Evolutionary conservation across 2,888 invertebrate genomes (phyloP).

Genomic region (Nephrotoma flavescens): DNA sequence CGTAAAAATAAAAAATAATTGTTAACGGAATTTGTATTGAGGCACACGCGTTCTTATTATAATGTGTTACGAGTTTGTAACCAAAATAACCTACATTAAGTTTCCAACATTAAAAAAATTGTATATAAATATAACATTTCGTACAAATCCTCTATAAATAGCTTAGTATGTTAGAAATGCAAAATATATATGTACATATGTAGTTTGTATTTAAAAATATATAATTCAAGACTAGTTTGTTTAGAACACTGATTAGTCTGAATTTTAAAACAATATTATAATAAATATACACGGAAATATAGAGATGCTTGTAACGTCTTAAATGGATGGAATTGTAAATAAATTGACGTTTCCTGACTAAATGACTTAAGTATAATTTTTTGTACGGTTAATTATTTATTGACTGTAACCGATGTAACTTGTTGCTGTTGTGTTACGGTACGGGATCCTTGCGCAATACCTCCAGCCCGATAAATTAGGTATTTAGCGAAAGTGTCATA

Average conservation of each 20-base stretch:
- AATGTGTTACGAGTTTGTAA: neutral
- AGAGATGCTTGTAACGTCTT: neutral
- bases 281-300: neutral
- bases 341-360: neutral
- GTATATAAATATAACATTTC: neutral
- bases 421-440: slow-evolving; percentile 14
- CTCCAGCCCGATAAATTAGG: slow-evolving; percentile 46
- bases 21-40: neutral
- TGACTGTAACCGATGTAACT: neutral
- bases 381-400: neutral
- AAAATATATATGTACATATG: neutral
- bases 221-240: neutral
- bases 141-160: neutral
- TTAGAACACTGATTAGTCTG: neutral
- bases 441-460: slow-evolving; percentile 49
- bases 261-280: neutral
- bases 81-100: neutral
- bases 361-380: neutral
- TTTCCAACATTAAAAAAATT: neutral
- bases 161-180: neutral
- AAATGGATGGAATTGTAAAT: neutral
- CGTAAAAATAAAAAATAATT: neutral
- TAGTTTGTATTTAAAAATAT: neutral
- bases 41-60: neutral
- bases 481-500: slow-evolving; percentile 69